Evolutionary conservation across 2,888 invertebrate genomes (phyloP).

Genomic region (Orthosia gothica): DNA sequence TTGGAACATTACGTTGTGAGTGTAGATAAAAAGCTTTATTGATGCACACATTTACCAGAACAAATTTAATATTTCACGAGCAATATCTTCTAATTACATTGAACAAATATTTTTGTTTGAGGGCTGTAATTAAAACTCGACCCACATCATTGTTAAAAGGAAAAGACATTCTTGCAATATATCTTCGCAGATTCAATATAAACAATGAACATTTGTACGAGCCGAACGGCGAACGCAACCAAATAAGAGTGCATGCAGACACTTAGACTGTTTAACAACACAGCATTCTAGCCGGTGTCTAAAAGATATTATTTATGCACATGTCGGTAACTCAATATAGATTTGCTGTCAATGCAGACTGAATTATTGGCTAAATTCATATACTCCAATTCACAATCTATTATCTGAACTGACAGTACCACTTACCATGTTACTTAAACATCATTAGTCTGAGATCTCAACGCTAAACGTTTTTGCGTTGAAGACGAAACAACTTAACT

Average conservation of each 20-base stretch:
- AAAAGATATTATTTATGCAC: neutral
- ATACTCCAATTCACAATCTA: neutral
- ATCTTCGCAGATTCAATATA: constrained; percentile 6
- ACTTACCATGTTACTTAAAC: neutral
- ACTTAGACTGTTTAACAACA: neutral
- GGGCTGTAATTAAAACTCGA: constrained; percentile 18
- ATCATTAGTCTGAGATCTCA: neutral
- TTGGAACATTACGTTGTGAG: too few relatives aligned
- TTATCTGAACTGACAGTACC: neutral
- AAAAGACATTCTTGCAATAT: neutral
- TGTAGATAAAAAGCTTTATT: too few relatives aligned
- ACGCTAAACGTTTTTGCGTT: neutral
- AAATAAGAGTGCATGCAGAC: neutral
- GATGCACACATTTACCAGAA: neutral
- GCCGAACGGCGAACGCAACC: neutral
- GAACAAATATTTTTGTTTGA: constrained; percentile 33
- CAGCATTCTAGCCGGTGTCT: neutral
- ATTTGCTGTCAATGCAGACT: neutral
- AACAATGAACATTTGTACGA: neutral
- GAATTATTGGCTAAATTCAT: neutral
- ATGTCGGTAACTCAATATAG: neutral
- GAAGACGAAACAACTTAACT: neutral
- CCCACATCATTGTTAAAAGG: constrained; percentile 11
- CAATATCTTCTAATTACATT: constrained; percentile 1
- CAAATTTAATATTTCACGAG: neutral